These are phyloP conservation scores for Columbina picui DNA, from an alignment of 2,113 vertebrate genomes.

Conservation along the genomic window DNA sequence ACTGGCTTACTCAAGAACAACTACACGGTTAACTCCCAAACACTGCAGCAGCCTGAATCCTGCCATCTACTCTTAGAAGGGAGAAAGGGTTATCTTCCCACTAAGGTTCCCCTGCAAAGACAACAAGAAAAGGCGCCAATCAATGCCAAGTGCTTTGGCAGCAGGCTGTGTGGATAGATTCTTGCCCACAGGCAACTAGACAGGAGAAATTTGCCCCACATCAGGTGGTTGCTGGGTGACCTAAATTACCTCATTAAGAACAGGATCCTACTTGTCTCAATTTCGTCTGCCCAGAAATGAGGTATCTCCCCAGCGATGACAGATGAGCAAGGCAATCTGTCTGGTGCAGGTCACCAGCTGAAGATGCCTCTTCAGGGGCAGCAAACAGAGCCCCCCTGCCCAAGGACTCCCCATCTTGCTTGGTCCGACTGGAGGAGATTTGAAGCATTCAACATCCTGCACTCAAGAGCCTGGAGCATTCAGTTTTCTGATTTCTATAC, in stretches of 20 bases:
- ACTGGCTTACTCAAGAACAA: not conserved
- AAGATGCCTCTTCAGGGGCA: not conserved
- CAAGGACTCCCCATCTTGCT: not conserved
- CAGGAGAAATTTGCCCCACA: constrained; percentile 4
- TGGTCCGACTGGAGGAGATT: accelerated
- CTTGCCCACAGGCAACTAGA: not conserved
- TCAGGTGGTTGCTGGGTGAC: constrained; percentile 33
- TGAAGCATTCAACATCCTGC: not conserved
- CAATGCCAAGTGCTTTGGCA: not conserved
- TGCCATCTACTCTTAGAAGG: not conserved
- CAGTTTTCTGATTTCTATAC: not conserved
- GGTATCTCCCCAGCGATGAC: not conserved
- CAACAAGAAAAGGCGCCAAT: not conserved
- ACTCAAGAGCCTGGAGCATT: not conserved
- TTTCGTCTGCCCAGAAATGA: constrained; percentile 27
- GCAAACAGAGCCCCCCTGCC: not conserved
- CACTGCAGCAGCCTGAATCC: not conserved
- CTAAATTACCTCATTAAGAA: constrained; percentile 60
- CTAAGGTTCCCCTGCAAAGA: not conserved
- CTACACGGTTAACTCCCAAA: not conserved
- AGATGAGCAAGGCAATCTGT: not conserved
- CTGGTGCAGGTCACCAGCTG: not conserved
- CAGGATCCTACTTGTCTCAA: constrained; percentile 54
- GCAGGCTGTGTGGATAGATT: not conserved
- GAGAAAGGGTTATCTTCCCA: not conserved